These are phyloP conservation scores for Gandaritis pyraliata DNA, from an alignment of 2,888 invertebrate species.

Conservation along the genomic window DNA sequence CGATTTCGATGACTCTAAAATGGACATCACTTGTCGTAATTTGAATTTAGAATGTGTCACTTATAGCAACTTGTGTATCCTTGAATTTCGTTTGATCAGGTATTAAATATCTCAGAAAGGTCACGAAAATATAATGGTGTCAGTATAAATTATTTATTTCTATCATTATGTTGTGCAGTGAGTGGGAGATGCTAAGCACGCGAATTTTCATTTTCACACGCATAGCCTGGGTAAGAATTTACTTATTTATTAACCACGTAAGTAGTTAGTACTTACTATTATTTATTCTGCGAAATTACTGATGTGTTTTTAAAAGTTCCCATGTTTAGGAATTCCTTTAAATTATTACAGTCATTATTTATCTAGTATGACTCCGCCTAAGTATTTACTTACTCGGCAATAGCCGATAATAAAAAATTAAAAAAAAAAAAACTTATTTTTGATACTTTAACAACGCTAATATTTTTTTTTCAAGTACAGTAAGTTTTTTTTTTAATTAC, in stretches of 20 bases:
- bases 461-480: too few relatives aligned
- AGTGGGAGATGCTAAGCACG: slow-evolving; percentile 29
- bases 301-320: neutral
- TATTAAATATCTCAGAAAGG: slow-evolving; percentile 8
- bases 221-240: neutral
- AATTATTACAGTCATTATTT: neutral
- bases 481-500: too few relatives aligned
- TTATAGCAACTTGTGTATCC: neutral
- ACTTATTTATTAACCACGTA: neutral
- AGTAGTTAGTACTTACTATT: too few relatives aligned
- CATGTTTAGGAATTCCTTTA: neutral
- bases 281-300: slow-evolving; percentile 1
- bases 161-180: slow-evolving; percentile 20
- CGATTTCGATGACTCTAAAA: slow-evolving; percentile 53
- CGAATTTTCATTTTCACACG: slow-evolving; percentile 25
- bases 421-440: too few relatives aligned
- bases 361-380: too few relatives aligned
- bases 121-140: slow-evolving; percentile 25
- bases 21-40: slow-evolving; percentile 49
- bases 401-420: too few relatives aligned
- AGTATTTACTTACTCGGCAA: too few relatives aligned
- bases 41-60: slow-evolving; percentile 25
- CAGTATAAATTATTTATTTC: slow-evolving; percentile 29
- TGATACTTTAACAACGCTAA: too few relatives aligned
- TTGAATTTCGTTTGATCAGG: neutral